phyloP scores from a whole-genome alignment of 2,113 vertebrate genomes.

The Patagioenas fasciata region DNA sequence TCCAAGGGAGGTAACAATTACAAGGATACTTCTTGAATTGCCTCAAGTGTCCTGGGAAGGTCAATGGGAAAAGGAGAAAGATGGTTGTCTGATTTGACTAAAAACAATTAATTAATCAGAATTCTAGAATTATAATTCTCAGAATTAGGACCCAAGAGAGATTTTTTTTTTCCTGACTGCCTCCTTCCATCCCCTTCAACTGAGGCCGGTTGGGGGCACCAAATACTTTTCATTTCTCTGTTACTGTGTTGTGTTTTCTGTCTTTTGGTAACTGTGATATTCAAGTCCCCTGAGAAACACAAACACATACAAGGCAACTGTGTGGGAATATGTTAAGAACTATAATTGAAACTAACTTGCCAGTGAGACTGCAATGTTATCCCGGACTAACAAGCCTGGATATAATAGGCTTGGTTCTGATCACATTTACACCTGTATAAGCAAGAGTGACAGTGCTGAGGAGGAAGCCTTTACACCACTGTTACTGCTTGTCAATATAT shows the following conservation, averaged over 20 bases:
- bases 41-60: not conserved
- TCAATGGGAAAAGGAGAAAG: not conserved
- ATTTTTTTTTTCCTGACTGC: not conserved
- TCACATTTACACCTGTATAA: not conserved
- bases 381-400: not conserved
- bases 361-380: not conserved
- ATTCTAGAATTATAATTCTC: not conserved
- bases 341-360: not conserved
- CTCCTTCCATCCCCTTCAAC: not conserved
- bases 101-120: not conserved
- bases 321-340: not conserved
- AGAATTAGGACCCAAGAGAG: not conserved
- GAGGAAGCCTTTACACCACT: not conserved
- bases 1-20: not conserved
- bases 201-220: constrained; percentile 4
- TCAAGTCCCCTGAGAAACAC: not conserved
- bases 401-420: not conserved
- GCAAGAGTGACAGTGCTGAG: not conserved
- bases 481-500: not conserved
- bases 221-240: not conserved
- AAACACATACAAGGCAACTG: not conserved
- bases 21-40: not conserved
- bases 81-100: not conserved
- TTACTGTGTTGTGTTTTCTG: not conserved
- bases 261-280: not conserved